Percentiles rank a stretch among this genome's conserved stretches.
phyloP scores from a whole-genome alignment of 2,113 vertebrate species.

The Cercocebus atys region DNA sequence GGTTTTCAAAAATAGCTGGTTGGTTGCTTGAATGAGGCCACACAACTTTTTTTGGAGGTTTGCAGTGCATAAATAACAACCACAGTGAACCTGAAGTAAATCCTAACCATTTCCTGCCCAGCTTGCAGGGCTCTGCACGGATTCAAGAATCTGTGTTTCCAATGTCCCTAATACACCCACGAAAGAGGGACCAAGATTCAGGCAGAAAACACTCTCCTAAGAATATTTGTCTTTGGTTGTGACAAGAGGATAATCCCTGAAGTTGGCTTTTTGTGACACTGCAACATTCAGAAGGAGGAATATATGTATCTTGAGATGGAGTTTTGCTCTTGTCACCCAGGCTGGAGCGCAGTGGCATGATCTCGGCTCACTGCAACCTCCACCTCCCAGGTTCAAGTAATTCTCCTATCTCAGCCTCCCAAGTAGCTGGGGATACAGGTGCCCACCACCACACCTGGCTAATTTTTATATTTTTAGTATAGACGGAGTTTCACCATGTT shows the following conservation, averaged over 20 bases:
- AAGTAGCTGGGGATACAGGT: too few relatives aligned
- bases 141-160: background rate
- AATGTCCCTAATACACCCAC: accelerated
- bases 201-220: background rate
- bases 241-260: background rate
- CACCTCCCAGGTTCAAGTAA: too few relatives aligned
- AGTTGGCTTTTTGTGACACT: background rate
- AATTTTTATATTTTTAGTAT: too few relatives aligned
- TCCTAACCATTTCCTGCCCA: background rate
- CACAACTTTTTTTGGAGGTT: background rate
- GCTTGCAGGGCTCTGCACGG: background rate
- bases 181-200: background rate
- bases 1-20: background rate
- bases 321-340: too few relatives aligned
- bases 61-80: background rate
- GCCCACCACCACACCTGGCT: too few relatives aligned
- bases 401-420: too few relatives aligned
- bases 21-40: background rate
- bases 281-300: background rate
- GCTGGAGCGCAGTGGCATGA: too few relatives aligned
- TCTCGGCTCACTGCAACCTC: too few relatives aligned
- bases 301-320: too few relatives aligned
- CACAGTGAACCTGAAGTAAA: background rate
- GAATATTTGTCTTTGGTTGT: background rate
- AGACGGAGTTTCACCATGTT: too few relatives aligned